A percentile compares a stretch with the other conserved stretches of the same genome.
Evolutionary conservation across 2,113 vertebrate species (phyloP).

Genomic region (Thamnaconus septentrionalis): DNA sequence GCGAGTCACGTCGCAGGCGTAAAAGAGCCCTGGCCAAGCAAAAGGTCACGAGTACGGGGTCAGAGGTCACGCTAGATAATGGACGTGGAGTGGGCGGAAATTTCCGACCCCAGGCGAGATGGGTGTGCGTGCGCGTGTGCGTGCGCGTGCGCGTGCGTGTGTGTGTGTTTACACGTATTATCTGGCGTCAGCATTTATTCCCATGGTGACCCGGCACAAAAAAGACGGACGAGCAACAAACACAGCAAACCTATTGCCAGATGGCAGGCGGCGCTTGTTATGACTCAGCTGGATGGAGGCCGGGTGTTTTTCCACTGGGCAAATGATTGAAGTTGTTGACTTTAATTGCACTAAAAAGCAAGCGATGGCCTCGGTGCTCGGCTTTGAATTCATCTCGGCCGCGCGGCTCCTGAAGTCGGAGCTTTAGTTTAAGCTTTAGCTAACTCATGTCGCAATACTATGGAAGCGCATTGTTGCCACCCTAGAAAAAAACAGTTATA

Average conservation of each 20-base stretch:
- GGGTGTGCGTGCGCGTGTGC: conserved; percentile 40
- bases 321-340: neutral
- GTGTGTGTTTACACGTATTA: conserved; percentile 59
- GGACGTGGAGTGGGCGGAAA: conserved; percentile 67
- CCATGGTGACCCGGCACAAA: conserved; percentile 48
- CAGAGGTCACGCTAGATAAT: conserved; percentile 68
- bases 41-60: conserved; percentile 66
- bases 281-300: conserved; percentile 23
- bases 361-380: neutral
- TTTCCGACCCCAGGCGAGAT: conserved; percentile 65
- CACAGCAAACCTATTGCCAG: conserved; percentile 33
- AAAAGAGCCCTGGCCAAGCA: conserved; percentile 50
- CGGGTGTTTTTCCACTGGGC: conserved; percentile 9
- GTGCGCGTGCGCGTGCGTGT: conserved; percentile 30
- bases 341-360: neutral
- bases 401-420: too few relatives aligned
- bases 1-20: conserved; percentile 46
- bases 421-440: too few relatives aligned
- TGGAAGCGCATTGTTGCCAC: too few relatives aligned
- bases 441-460: too few relatives aligned
- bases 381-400: neutral
- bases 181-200: conserved; percentile 69
- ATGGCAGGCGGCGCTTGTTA: conserved; percentile 29
- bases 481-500: too few relatives aligned
- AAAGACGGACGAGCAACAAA: conserved; percentile 38